phyloP scores from a whole-genome alignment of 2,797 vertebrate genomes.

The Pangasius macronema region DNA sequence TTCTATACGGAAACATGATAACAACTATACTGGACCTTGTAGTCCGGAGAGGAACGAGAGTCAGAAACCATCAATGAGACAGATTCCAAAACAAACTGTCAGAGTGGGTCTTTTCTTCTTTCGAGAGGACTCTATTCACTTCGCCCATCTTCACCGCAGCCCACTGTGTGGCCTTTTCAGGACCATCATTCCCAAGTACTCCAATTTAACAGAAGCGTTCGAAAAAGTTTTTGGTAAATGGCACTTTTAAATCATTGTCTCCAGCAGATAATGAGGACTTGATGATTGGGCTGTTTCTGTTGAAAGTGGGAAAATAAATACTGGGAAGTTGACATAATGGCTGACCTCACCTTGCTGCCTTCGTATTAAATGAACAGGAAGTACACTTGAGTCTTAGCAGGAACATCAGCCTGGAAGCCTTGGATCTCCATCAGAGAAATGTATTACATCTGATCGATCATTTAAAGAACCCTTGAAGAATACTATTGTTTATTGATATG shows the following conservation, averaged over 20 bases:
- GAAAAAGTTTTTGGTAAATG: conserved; percentile 50
- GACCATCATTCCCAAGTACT: conserved; percentile 49
- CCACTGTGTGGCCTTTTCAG: conserved; percentile 59
- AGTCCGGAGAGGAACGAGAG: no score
- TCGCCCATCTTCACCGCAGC: conserved; percentile 59
- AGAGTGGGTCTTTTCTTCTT: conserved; percentile 72
- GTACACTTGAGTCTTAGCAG: conserved; percentile 35
- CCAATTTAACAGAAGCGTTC: conserved; percentile 64
- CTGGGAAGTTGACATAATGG: conserved; percentile 51
- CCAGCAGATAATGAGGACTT: conserved; percentile 62
- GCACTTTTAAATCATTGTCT: conserved; percentile 66
- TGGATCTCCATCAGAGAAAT: neutral
- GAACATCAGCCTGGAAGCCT: conserved; percentile 6
- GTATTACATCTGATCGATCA: neutral
- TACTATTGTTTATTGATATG: neutral
- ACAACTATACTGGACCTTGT: no score
- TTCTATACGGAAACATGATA: no score
- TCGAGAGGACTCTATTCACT: conserved; percentile 70
- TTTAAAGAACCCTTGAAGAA: neutral
- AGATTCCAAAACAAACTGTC: conserved; percentile 78
- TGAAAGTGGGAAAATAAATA: conserved; percentile 58
- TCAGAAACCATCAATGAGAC: no score
- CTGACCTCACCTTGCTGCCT: conserved; percentile 66
- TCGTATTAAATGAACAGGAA: conserved; percentile 38
- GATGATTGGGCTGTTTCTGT: conserved; percentile 55